These are phyloP conservation scores for Amiota mariae DNA, from an alignment of 2,888 invertebrate species.

Conservation along the genomic window DNA sequence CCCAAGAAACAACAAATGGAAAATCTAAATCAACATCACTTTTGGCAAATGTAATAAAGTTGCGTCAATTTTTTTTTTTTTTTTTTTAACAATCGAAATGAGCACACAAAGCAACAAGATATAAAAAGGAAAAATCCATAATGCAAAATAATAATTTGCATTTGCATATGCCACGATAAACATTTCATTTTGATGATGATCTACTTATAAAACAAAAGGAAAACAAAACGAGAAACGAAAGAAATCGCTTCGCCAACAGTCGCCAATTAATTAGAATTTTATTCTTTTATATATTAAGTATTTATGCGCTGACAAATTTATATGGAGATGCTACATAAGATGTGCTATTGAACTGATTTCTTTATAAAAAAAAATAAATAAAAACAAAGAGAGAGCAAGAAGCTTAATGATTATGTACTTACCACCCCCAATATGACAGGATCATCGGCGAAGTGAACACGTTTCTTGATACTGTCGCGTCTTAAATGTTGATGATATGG, in stretches of 20 bases:
- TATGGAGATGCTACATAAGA: constrained; percentile 43
- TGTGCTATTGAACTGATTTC: constrained; percentile 67
- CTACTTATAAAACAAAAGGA: neutral
- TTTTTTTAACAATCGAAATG: constrained; percentile 15
- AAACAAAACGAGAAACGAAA: constrained; percentile 23
- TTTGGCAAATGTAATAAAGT: constrained; percentile 26
- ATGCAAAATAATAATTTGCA: constrained; percentile 2
- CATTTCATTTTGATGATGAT: constrained; percentile 10
- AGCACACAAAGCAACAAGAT: neutral
- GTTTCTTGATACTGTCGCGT: constrained; percentile 67
- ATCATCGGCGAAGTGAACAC: constrained; percentile 74
- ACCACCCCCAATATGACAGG: constrained; percentile 32
- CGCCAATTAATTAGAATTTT: constrained; percentile 59
- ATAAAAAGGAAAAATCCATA: constrained; percentile 10
- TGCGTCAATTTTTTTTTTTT: constrained; percentile 32
- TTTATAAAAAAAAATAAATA: no score
- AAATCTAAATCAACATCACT: constrained; percentile 17
- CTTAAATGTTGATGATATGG: constrained; percentile 31
- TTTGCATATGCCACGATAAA: neutral
- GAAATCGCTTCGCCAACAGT: constrained; percentile 46
- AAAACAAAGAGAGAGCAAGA: neutral
- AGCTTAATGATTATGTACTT: constrained; percentile 36
- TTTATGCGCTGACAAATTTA: constrained; percentile 57
- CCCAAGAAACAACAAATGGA: neutral
- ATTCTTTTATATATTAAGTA: constrained; percentile 16